phyloP scores from a whole-genome alignment of 2,113 vertebrate genomes.

The Rhinolophus ferrumequinum region DNA sequence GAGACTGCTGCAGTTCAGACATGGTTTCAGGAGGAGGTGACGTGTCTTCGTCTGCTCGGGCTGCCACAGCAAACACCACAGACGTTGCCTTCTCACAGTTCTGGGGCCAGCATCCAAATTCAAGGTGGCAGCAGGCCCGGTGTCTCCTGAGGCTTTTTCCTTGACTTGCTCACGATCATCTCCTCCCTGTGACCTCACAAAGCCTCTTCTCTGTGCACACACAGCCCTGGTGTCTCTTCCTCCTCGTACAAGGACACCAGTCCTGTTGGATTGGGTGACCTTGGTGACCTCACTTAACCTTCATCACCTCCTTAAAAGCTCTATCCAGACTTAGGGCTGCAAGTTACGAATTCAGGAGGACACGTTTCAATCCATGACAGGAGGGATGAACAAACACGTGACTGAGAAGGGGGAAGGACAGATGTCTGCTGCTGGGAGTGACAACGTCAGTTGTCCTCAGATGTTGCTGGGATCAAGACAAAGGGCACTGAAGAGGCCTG shows the following conservation, averaged over 20 bases:
- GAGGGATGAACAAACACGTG: fast-evolving
- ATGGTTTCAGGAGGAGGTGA: fast-evolving
- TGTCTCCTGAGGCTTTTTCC: neutral
- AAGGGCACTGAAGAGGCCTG: fast-evolving
- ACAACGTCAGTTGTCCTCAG: neutral
- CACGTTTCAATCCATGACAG: too few relatives aligned
- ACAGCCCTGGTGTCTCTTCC: neutral
- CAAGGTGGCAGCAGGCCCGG: neutral
- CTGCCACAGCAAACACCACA: neutral
- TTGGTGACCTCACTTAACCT: neutral
- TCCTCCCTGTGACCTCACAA: fast-evolving
- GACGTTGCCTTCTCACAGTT: neutral
- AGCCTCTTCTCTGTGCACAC: neutral
- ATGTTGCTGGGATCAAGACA: neutral
- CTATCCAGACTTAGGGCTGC: neutral
- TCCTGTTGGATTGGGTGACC: neutral
- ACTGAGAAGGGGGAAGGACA: too few relatives aligned
- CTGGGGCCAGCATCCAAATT: neutral
- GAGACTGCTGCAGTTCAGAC: too few relatives aligned
- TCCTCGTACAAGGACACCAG: neutral
- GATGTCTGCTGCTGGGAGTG: neutral
- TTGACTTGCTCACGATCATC: fast-evolving
- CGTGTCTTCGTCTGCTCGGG: neutral
- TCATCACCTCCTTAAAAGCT: neutral
- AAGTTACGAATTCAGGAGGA: neutral